Evolutionary conservation across 2,797 vertebrate species (phyloP), one percentile per base, ranked within the genome.

Genomic region (Coilia nasus): DNA sequence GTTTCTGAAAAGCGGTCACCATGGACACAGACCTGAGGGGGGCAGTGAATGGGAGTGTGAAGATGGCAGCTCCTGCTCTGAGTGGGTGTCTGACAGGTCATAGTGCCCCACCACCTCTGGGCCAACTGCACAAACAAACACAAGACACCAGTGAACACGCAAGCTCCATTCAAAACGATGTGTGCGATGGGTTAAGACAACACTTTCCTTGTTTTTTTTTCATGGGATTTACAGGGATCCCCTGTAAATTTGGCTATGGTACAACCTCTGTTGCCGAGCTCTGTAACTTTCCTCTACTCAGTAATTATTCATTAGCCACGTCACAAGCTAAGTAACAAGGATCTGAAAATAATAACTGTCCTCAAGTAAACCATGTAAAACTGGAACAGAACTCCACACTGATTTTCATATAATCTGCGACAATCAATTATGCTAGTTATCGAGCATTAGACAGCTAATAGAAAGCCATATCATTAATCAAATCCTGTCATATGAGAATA

Each of bases 31-130:
- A 99, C 98, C 98, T 98, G 97, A 91, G 89, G 95, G 93, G 5
- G 95, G 92, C 91, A 95, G 95, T 93, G 96, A 94, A 83, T 94
- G 92, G 86, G 95, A 17, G 71, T 41, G 71, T 44, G 71, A 21
- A 10, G 71, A 78, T 44, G 71, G 71, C 31, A 3, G 91, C 94
- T 98, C 98, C 88, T 96, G 96, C 94, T 99, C 98, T 91, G 98
- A 98, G 95, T 97, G 97, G 93, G 98, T 98, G 94, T 98, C 98
- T 93, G 98, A 99, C 95, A 99, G 96, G 95, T 99, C 97, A 92
- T 97, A 99, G 95, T 98, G 97, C 94, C 97, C 96, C 93, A 98
- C 95, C 93, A 99, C 94, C 31, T 97, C 97, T 92, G 97, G 97
- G 92, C 98, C 98, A 96, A 97, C 98, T 99, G 97, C 94, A 75